Base-by-base conservation (phyloP, 2,888 invertebrate species). In the Biston betularia region DNA sequence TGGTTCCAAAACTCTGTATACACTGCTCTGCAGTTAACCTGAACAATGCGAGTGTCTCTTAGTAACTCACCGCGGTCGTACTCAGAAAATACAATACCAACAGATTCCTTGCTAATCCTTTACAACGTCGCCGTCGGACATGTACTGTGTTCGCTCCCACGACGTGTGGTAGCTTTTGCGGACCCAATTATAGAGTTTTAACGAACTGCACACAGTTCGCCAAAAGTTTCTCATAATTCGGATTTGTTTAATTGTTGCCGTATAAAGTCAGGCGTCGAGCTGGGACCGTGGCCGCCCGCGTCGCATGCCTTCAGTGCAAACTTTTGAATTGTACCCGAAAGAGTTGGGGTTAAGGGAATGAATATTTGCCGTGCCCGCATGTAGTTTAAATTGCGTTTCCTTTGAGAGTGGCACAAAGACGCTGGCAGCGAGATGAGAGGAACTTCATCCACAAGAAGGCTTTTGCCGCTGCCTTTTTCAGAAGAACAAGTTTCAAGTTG, bases 351-450 rank as follows among this genome's bases (percentile, higher is more conserved):
- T 80, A 80, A 78, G 73, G 81, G 78, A 80, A 82, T 82, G 85
- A 86, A 87, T 86, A 84, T 88, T 86, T 88, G 83, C 87, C 76
- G 79, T 76, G 76, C 88, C 87, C 88, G 87, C 86, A 89, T 89
- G 86, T 88, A 88, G 87, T 89, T 89, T 87, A 88, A 89, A 89
- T 89, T 88, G 82, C 86, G 87, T 88, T 89, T 84, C 86, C 89
- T 89, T 89, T 88, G 88, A 89, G 83, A 79, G 78, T 74, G 68
- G 79, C 75, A 88, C 86, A 88, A 88, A 88, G 87, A 85, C 79
- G 83, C 71, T 64, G 79, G 75, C 71, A 76, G 77, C 71, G 71
- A 73, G 79, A 85, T 83, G 81, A 76, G 82, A 79, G 74, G 79
- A 88, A 89, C 85, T 89, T 84, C 81, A 81, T 74, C 82, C 79